Conservation (phyloP, 2,797 vertebrate genomes). For the Tragopan temminckii region DNA sequence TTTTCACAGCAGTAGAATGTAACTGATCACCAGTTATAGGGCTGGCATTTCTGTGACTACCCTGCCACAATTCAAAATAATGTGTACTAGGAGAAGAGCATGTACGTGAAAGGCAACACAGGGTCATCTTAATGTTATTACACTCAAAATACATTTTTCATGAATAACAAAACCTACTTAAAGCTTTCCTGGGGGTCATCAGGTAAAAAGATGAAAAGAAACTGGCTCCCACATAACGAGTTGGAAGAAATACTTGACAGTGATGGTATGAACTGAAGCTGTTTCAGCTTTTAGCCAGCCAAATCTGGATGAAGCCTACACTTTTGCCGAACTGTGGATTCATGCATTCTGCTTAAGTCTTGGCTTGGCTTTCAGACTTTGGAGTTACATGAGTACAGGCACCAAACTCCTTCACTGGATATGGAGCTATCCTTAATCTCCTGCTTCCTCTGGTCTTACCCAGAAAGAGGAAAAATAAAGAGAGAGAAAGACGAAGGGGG, state of each 20-base stretch:
- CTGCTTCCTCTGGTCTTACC: neutral
- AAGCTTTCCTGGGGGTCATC: neutral
- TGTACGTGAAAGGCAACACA: neutral
- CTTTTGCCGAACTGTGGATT: conserved; percentile 12
- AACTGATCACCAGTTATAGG: neutral
- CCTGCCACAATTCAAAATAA: conserved; percentile 25
- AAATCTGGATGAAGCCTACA: conserved; percentile 6
- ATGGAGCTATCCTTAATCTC: neutral
- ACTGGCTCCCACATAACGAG: neutral
- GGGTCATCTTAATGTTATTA: neutral
- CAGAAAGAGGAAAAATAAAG: neutral
- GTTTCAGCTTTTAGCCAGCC: conserved; percentile 8
- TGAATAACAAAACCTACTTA: neutral
- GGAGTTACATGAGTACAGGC: neutral
- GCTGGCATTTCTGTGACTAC: neutral
- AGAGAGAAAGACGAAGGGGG: neutral
- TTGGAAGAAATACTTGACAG: neutral
- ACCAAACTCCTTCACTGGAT: neutral
- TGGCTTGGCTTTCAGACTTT: conserved; percentile 33
- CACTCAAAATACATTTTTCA: conserved; percentile 1
- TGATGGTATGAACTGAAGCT: neutral
- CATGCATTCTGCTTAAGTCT: neutral
- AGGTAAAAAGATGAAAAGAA: neutral
- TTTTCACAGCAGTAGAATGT: neutral
- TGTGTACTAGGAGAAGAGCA: neutral